Evolutionary conservation across 1,140 invertebrate genomes (phyloP).

Genomic region (Sarcophaga bullata): DNA sequence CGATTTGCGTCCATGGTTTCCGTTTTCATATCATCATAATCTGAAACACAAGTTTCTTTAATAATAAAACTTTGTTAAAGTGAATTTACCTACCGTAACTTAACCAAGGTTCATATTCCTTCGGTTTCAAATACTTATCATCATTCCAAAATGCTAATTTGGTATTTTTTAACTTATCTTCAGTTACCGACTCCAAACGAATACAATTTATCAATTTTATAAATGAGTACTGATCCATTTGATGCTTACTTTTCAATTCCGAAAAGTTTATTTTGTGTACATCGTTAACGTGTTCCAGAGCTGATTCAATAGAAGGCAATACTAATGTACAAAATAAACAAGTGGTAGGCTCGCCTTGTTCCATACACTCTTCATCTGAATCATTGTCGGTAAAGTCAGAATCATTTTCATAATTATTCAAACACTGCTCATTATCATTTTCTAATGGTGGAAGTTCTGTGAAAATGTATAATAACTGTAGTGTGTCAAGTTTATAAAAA

Average conservation of each 20-base stretch:
- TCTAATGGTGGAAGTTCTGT: slow-evolving; percentile 41
- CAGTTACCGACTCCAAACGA: slow-evolving; percentile 70
- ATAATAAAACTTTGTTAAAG: background rate
- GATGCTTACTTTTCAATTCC: slow-evolving; percentile 74
- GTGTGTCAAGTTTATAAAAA: background rate
- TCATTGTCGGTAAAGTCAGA: slow-evolving; percentile 53
- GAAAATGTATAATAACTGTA: background rate
- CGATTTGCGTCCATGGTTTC: background rate
- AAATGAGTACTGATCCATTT: slow-evolving; percentile 85
- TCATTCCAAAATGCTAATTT: slow-evolving; percentile 76
- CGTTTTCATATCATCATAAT: slow-evolving; percentile 51
- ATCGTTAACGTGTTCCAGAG: slow-evolving; percentile 69
- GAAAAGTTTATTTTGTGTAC: slow-evolving; percentile 78
- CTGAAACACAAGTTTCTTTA: slow-evolving; percentile 22
- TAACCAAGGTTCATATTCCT: slow-evolving; percentile 83
- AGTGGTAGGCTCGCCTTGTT: slow-evolving; percentile 56
- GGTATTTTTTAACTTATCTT: slow-evolving; percentile 69
- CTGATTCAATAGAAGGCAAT: slow-evolving; percentile 68
- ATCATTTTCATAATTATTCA: background rate
- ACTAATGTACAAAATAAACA: slow-evolving; percentile 70
- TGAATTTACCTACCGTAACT: slow-evolving; percentile 77
- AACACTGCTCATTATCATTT: background rate
- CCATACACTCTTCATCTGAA: slow-evolving; percentile 43
- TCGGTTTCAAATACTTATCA: slow-evolving; percentile 80
- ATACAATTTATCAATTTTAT: slow-evolving; percentile 90